Percentiles rank a stretch among this genome's conserved stretches.
Evolutionary conservation across 2,113 vertebrate genomes (phyloP).

Genomic region (Macaca fascicularis): DNA sequence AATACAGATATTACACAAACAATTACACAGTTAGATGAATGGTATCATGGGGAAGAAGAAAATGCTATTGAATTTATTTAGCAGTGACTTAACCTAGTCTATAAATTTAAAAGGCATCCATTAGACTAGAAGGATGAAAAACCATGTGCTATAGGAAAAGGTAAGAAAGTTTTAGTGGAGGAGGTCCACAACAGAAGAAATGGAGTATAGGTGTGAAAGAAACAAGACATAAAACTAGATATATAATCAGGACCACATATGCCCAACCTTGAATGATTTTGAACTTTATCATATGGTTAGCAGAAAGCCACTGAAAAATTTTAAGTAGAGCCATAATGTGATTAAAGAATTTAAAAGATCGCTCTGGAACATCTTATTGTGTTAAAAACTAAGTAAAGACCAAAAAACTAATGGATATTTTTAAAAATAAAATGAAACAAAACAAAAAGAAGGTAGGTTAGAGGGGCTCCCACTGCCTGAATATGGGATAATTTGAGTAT

Average conservation of each 20-base stretch:
- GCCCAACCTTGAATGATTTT: not conserved
- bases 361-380: not conserved
- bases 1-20: not conserved
- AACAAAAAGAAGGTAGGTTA: not conserved
- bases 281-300: not conserved
- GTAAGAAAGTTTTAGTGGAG: not conserved
- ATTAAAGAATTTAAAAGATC: not conserved
- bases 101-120: not conserved
- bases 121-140: not conserved
- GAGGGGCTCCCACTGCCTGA: not conserved
- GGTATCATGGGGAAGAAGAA: not conserved
- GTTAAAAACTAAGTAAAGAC: not conserved
- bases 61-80: not conserved
- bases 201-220: not conserved
- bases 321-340: not conserved
- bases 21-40: not conserved
- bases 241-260: not conserved
- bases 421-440: not conserved
- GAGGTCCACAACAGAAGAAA: not conserved
- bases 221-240: not conserved
- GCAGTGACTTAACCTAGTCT: not conserved
- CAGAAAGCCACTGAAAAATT: not conserved
- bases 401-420: not conserved
- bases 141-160: not conserved
- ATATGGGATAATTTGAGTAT: not conserved